phyloP scores from a whole-genome alignment of 2,113 vertebrate species.

The Corynorhinus townsendii region DNA sequence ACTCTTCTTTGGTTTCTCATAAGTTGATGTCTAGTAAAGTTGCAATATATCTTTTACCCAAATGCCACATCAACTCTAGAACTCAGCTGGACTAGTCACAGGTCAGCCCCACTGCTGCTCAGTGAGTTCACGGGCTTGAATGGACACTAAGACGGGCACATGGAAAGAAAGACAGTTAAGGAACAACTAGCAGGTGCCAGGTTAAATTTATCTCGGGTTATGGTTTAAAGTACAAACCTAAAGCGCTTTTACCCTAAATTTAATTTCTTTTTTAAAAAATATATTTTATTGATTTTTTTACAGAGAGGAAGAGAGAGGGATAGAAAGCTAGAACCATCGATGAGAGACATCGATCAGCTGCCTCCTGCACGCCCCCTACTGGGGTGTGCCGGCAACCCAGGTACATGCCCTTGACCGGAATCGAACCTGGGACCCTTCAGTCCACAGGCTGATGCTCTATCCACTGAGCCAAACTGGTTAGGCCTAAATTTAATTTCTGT shows the following conservation, averaged over 20 bases:
- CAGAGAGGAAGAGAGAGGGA: no score
- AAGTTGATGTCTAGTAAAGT: neutral
- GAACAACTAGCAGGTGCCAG: neutral
- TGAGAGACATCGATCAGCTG: no score
- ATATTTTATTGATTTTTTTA: no score
- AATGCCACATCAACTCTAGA: neutral
- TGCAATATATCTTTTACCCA: neutral
- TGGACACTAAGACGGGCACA: neutral
- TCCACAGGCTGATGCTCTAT: no score
- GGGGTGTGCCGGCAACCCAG: no score
- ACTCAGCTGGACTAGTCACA: neutral
- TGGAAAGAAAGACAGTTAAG: neutral
- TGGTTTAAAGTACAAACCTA: neutral
- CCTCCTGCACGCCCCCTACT: no score
- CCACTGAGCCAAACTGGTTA: no score
- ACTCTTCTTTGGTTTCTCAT: neutral
- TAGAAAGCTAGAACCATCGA: no score
- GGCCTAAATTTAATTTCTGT: neutral
- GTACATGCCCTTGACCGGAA: no score
- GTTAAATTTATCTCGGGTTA: neutral
- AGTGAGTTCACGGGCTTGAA: neutral
- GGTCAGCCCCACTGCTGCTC: neutral
- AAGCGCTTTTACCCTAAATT: neutral
- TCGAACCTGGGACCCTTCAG: no score
- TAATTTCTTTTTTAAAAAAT: no score